These are phyloP conservation scores for Campodea augens DNA, from an alignment of 1,140 invertebrate species.

Conservation along the genomic window DNA sequence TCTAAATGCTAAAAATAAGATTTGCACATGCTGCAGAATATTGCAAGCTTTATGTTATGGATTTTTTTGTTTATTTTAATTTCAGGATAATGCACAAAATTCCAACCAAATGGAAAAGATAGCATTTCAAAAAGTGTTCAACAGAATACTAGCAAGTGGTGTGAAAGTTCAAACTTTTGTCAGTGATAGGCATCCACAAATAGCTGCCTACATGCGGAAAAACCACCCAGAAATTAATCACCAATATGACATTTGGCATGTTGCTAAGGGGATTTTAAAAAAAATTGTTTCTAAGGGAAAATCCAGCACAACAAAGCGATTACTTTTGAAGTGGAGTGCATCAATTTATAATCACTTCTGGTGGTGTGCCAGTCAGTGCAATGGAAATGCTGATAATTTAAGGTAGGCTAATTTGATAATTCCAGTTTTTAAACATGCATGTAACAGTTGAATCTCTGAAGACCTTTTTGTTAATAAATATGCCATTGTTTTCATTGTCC, in stretches of 20 bases:
- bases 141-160: background rate
- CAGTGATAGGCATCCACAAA: background rate
- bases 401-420: too few relatives aligned
- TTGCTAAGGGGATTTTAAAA: background rate
- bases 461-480: too few relatives aligned
- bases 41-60: too few relatives aligned
- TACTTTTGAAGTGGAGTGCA: background rate
- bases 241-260: constrained; percentile 1
- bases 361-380: background rate
- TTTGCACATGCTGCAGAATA: too few relatives aligned
- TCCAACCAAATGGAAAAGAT: background rate
- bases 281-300: background rate
- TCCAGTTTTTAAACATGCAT: too few relatives aligned
- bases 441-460: too few relatives aligned
- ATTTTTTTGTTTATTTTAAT: background rate
- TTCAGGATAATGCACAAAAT: background rate
- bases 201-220: background rate
- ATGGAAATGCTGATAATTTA: background rate
- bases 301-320: background rate
- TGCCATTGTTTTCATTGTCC: too few relatives aligned
- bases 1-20: too few relatives aligned
- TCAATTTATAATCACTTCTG: background rate
- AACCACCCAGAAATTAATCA: background rate
- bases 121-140: background rate
- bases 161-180: background rate